A percentile compares a stretch with the other conserved stretches of the same genome.
These are phyloP conservation scores for Nemopilema nomurai DNA, from an alignment of 30 jellyfish, hydroid and myxozoan genomes.

Conservation along the genomic window DNA sequence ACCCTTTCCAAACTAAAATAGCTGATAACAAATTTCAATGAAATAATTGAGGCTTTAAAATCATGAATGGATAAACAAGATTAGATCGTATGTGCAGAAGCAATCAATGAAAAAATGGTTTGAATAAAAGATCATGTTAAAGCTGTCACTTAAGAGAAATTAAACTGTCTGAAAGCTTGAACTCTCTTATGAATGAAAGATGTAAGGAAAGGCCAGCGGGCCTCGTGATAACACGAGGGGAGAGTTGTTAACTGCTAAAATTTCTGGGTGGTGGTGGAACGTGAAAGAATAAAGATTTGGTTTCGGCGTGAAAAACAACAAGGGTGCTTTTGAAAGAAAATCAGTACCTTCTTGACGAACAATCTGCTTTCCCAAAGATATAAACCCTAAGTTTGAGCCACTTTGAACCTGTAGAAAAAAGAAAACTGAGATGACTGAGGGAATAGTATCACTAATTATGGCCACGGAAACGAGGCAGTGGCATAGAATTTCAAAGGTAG, in stretches of 20 bases:
- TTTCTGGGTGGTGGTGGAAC: background rate
- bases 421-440: background rate
- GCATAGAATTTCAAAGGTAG: too few species aligned
- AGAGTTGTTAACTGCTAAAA: background rate
- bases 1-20: background rate
- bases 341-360: constrained; percentile 38
- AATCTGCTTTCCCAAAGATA: constrained; percentile 36
- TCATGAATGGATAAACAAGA: background rate
- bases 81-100: background rate
- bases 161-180: background rate
- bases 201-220: background rate
- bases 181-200: background rate
- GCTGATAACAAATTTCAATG: background rate
- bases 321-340: too few species aligned
- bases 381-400: constrained; percentile 27
- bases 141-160: background rate
- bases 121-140: too few species aligned
- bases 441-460: background rate
- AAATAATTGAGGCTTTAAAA: background rate
- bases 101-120: background rate
- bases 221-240: background rate
- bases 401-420: constrained; percentile 10
- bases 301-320: background rate
- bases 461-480: background rate
- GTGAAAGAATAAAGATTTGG: background rate